Conservation (phyloP, 2,113 vertebrate species). For the Phyllopteryx taeniolatus region DNA sequence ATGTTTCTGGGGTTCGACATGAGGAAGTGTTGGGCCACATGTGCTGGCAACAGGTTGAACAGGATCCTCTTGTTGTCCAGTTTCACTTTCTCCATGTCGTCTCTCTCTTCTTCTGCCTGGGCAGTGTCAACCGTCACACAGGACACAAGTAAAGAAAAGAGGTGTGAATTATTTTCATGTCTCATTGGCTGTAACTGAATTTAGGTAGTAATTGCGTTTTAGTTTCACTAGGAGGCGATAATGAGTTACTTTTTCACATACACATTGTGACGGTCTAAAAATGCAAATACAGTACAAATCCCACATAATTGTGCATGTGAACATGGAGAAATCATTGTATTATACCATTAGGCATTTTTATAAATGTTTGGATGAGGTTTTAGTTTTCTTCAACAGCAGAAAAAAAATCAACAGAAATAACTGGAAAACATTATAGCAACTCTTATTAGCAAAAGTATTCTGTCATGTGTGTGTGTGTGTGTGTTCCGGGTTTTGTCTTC, state of each 20-base stretch:
- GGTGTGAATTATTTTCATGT: not conserved
- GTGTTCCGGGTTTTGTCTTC: too few species aligned
- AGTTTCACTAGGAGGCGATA: conserved; percentile 65
- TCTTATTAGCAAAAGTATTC: too few species aligned
- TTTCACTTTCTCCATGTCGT: conserved; percentile 97
- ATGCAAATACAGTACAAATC: not conserved
- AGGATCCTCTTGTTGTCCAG: conserved; percentile 97
- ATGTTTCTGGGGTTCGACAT: conserved; percentile 98
- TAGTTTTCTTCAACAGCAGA: not conserved
- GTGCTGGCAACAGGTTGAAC: conserved; percentile 94
- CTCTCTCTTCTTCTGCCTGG: conserved; percentile 94
- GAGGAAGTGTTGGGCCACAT: conserved; percentile 97
- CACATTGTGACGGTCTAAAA: not conserved
- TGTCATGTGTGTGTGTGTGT: too few species aligned
- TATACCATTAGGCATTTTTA: not conserved
- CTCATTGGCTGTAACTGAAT: not conserved
- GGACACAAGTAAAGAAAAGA: not conserved
- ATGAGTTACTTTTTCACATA: conserved; percentile 26
- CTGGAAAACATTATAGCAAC: not conserved
- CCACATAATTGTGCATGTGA: conserved; percentile 12
- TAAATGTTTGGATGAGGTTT: not conserved
- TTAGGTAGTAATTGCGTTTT: conserved; percentile 33
- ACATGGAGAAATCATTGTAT: conserved; percentile 2
- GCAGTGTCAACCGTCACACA: conserved; percentile 11
- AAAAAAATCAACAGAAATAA: not conserved